Evolutionary conservation across 2,888 invertebrate genomes (phyloP), one percentile per base, ranked within the genome.

Genomic region (Ramazzottius varieornatus): DNA sequence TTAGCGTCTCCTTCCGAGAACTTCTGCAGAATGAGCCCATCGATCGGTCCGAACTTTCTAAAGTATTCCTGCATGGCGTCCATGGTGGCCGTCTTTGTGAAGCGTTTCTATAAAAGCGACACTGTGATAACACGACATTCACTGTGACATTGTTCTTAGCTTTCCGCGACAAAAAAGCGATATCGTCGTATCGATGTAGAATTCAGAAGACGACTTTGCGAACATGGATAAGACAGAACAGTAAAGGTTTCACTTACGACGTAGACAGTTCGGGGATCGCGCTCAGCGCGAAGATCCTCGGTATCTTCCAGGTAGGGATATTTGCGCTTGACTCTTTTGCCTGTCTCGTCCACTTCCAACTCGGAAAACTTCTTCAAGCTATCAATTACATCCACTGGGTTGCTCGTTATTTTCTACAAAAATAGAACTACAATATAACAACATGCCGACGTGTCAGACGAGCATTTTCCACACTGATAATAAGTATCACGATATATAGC

Each of bases 31-130:
- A 54, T 24, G 29, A 54, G 8, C 16, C 54, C 54, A 8, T 54
- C 54, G 29, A 54, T 54, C 16, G 54, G 54, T 4, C 54, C 54
- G 54, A 54, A 54, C 24, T 54, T 54, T 16, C n/a, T 4, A 29
- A 54, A 54, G 29, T 54, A 54, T 4, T 54, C 54, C 29, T 54
- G 54, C 54, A 54, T 54, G n/a, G 54, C 54, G 29, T 54, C 54
- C 13, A 54, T 54, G 54, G 54, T 24, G n/a, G 54, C 54, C 16
- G 54, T 54, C 29, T 54, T 54, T 24, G 24, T 4, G 54, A 54
- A 54, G 4, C 54, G 54, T 54, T 54, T 54, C 54, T 54, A 29
- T 16, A 54, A 24, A 29, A 4, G 4, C 40, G 24, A 54, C 8
- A 16, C 24, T 16, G 4, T 29, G 29, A 54, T 54, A 54, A 54